A percentile compares a stretch with the other conserved stretches of the same genome.
These are phyloP conservation scores for Drosophila siamana DNA, from an alignment of 2,888 invertebrate species.

Conservation along the genomic window DNA sequence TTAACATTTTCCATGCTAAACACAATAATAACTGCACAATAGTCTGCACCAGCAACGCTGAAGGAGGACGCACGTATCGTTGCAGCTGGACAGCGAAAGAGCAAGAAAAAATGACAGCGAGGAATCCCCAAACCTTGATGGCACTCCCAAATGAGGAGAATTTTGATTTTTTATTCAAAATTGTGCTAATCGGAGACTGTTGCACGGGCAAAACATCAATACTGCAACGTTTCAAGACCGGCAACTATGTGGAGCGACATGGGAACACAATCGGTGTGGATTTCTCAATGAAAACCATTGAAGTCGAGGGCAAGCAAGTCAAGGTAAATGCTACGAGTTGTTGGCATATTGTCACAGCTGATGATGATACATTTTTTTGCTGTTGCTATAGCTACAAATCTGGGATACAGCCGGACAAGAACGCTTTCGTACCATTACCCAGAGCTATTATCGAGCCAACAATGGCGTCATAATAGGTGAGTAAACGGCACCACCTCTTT, in stretches of 20 bases:
- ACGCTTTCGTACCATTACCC: conserved; percentile 97
- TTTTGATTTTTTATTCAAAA: conserved; percentile 97
- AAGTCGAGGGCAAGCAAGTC: conserved; percentile 96
- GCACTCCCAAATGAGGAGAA: conserved; percentile 90
- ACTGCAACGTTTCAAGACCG: conserved; percentile 97
- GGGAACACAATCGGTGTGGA: conserved; percentile 99
- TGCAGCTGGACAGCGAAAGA: conserved; percentile 6
- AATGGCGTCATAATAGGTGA: conserved; percentile 97
- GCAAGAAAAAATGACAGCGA: conserved; percentile 87
- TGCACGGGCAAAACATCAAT: conserved; percentile 97
- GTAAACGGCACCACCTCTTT: conserved; percentile 46
- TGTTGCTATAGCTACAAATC: conserved; percentile 88
- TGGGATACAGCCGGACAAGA: conserved; percentile 99
- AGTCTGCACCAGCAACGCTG: conserved; percentile 19
- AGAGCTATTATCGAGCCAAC: conserved; percentile 98
- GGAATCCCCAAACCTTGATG: conserved; percentile 92
- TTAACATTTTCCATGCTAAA: conserved; percentile 50
- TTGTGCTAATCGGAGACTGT: conserved; percentile 96
- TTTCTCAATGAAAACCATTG: conserved; percentile 98
- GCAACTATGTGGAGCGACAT: conserved; percentile 97
- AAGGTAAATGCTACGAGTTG: conserved; percentile 88
- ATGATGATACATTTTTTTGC: neutral
- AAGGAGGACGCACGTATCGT: conserved; percentile 6
- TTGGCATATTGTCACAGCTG: conserved; percentile 3
- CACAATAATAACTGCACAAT: conserved; percentile 42